Evolutionary conservation across 2,888 invertebrate species (phyloP).

Genomic region (Lobophora halterata): DNA sequence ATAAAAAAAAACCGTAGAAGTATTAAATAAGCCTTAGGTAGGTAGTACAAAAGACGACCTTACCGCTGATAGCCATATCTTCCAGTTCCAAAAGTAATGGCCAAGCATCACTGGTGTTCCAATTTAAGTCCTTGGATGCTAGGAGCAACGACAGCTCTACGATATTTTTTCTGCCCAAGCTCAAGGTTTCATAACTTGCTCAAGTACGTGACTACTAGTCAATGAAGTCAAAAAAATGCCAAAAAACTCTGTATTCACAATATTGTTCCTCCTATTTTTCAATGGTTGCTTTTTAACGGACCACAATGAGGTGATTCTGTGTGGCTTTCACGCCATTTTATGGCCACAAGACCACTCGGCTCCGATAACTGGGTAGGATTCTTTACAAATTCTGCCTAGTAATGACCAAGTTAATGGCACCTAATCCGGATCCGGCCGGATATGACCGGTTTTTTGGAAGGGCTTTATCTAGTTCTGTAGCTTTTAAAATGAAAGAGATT

Average conservation of each 20-base stretch:
- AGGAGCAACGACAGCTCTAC: too few relatives aligned
- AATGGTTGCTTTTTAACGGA: constrained; percentile 24
- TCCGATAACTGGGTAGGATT: constrained; percentile 28
- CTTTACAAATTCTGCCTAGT: constrained; percentile 36
- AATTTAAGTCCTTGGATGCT: too few relatives aligned
- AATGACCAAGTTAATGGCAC: constrained; percentile 35
- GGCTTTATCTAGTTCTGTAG: constrained; percentile 26
- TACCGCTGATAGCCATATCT: too few relatives aligned
- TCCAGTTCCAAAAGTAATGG: too few relatives aligned
- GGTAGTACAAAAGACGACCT: too few relatives aligned
- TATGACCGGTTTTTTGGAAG: constrained; percentile 22
- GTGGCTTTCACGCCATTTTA: constrained; percentile 26
- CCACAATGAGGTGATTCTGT: constrained; percentile 25
- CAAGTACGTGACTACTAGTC: too few relatives aligned
- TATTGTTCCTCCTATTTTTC: constrained; percentile 15
- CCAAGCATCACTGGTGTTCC: too few relatives aligned
- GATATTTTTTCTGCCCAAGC: too few relatives aligned
- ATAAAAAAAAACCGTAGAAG: too few relatives aligned
- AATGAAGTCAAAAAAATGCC: too few relatives aligned
- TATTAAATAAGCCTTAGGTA: too few relatives aligned
- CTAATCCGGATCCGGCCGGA: constrained; percentile 30
- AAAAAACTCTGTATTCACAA: background rate
- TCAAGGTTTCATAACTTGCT: too few relatives aligned
- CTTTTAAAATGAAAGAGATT: constrained; percentile 23
- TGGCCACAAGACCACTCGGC: constrained; percentile 26